Evolutionary conservation across 2,113 vertebrate species (phyloP).

Genomic region (Rostratula benghalensis): DNA sequence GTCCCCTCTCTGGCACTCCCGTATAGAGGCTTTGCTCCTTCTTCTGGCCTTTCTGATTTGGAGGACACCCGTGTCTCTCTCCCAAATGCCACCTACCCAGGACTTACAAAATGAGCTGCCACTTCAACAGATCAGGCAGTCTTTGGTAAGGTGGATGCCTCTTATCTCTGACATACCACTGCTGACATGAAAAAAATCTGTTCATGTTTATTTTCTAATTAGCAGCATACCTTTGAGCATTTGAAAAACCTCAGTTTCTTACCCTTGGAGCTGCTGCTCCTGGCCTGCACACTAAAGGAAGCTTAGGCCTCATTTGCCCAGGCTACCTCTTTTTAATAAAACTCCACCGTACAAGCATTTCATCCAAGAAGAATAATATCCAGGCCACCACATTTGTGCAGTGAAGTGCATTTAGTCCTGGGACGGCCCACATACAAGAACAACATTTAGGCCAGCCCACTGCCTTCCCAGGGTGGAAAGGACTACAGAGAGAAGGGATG

Average conservation of each 20-base stretch:
- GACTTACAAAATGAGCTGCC: not conserved
- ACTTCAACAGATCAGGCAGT: not conserved
- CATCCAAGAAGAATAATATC: not conserved
- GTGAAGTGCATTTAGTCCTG: not conserved
- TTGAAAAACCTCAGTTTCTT: not conserved
- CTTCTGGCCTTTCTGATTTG: not conserved
- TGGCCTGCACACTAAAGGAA: accelerated
- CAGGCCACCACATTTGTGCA: not conserved
- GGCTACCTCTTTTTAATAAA: not conserved
- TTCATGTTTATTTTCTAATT: not conserved
- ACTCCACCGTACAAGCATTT: not conserved
- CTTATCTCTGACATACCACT: not conserved
- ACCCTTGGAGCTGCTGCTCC: not conserved
- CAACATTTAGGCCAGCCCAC: not conserved
- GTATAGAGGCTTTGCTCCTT: not conserved
- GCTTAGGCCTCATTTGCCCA: not conserved
- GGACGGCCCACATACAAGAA: not conserved
- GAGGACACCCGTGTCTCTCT: not conserved
- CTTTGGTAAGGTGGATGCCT: not conserved
- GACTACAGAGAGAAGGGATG: not conserved
- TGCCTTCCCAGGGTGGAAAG: not conserved
- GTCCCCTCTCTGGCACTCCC: not conserved
- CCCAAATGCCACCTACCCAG: not conserved
- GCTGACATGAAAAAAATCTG: not conserved
- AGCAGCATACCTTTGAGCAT: not conserved